Evolutionary conservation across 2,888 invertebrate genomes (phyloP).

Genomic region (Sisyra terminalis): DNA sequence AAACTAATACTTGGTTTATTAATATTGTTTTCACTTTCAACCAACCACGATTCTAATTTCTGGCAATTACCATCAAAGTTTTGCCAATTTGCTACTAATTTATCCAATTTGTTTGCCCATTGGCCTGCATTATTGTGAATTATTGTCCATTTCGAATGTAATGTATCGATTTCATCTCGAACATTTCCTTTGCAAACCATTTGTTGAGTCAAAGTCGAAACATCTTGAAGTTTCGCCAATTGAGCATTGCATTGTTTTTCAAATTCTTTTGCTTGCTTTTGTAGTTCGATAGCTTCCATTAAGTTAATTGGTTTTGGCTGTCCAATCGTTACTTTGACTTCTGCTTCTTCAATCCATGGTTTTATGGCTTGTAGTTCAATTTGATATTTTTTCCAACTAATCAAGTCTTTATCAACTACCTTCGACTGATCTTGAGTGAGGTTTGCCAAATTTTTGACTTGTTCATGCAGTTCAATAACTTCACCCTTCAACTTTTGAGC

Average conservation of each 20-base stretch:
- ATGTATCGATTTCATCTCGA: slow-evolving; percentile 69
- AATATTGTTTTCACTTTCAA: slow-evolving; percentile 44
- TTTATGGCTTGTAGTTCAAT: slow-evolving; percentile 60
- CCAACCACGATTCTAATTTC: slow-evolving; percentile 63
- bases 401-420: slow-evolving; percentile 58
- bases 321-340: slow-evolving; percentile 56
- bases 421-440: slow-evolving; percentile 61
- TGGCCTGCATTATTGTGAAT: slow-evolving; percentile 68
- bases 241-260: slow-evolving; percentile 64
- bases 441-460: slow-evolving; percentile 57
- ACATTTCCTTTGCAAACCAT: slow-evolving; percentile 59
- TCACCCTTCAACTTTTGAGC: slow-evolving; percentile 59
- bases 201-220: slow-evolving; percentile 57
- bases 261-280: slow-evolving; percentile 53
- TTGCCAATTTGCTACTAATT: slow-evolving; percentile 63
- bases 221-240: slow-evolving; percentile 53
- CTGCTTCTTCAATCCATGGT: slow-evolving; percentile 80
- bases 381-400: slow-evolving; percentile 76
- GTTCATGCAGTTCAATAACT: slow-evolving; percentile 55
- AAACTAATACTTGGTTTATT: slow-evolving; percentile 39
- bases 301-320: slow-evolving; percentile 60
- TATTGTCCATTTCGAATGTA: slow-evolving; percentile 69
- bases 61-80: slow-evolving; percentile 62
- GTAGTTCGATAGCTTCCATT: slow-evolving; percentile 65
- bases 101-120: slow-evolving; percentile 61